These are phyloP conservation scores for Phortica magna DNA, from an alignment of 2,888 invertebrate species.

Conservation along the genomic window DNA sequence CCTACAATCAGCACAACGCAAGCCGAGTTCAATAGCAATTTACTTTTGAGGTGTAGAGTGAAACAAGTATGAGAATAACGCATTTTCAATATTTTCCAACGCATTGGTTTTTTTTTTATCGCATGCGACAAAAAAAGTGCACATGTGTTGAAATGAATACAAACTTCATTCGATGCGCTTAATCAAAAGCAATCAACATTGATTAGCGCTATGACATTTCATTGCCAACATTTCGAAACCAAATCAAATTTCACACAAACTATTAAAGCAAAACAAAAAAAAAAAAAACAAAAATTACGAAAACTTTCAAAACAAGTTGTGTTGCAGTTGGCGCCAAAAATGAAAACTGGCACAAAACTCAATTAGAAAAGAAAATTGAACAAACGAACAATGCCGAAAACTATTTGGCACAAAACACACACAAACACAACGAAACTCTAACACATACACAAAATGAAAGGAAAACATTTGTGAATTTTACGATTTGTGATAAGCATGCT, in stretches of 20 bases:
- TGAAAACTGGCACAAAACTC: constrained; percentile 47
- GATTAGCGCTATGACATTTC: not conserved
- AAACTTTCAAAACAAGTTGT: too few species aligned
- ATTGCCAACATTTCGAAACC: not conserved
- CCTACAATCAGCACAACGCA: constrained; percentile 57
- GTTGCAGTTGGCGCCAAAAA: not conserved
- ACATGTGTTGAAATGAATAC: not conserved
- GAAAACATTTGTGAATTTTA: constrained; percentile 22
- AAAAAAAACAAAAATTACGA: not conserved
- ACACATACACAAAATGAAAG: constrained; percentile 13
- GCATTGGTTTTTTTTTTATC: not conserved
- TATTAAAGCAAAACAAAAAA: not conserved
- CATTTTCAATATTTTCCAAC: not conserved
- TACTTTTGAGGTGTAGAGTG: too few species aligned
- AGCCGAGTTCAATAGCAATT: too few species aligned
- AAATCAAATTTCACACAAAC: not conserved
- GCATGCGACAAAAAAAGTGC: constrained; percentile 10
- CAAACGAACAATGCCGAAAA: constrained; percentile 32
- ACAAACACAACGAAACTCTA: constrained; percentile 29
- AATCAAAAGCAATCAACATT: constrained; percentile 12
- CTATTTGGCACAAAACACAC: constrained; percentile 50
- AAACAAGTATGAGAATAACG: too few species aligned
- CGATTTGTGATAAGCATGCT: constrained; percentile 19
- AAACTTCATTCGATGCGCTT: not conserved
- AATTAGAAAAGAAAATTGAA: constrained; percentile 53